Evolutionary conservation across 37 sponge, comb jelly and placozoan genomes (phyloP), one percentile per base, ranked within the genome.

Genomic region (Chondrosia reniformis): DNA sequence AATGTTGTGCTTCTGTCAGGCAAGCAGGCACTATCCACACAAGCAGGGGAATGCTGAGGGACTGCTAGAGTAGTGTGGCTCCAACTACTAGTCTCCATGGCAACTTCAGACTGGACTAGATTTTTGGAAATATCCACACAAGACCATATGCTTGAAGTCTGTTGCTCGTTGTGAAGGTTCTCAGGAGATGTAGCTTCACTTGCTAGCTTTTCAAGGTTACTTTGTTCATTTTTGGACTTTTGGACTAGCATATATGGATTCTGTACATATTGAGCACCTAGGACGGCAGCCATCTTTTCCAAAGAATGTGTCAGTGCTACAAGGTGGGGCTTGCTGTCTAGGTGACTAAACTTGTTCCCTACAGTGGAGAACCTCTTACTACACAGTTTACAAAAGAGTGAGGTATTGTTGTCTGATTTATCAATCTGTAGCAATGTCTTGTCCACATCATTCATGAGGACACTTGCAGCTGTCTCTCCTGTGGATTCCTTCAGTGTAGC

Each of bases 321-420:
- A 21, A 69, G 24, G 36, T 69, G 72, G 3, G 72, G 36, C 21
- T 69, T 69, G 42, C 72, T 69, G n/a, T 69, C 72, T n/a, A 69
- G n/a, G 72, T 69, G 72, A 13, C n/a, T 34, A 69, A 69, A 69
- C 43, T 69, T 69, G 72, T 69, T 69, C 2, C 44, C 72, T 17
- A 69, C 42, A n/a, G 38, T 69, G 24, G 42, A 41, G 42, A 69
- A 69, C 15, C 72, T 10, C 36, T 69, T 69, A 44, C 42, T 25
- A 69, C 72, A 69, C 15, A 69, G 37, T 2, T 69, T 44, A 69
- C 72, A 69, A 7, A 24, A 37, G 44, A 69, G 43, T 44, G 42
- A 24, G 9, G 8, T 39, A 34, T 69, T 69, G 36, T 69, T 44
- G 44, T 69, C 44, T 7, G 39, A 41, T 17, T 69, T 69, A 7